phyloP scores from a whole-genome alignment of 2,797 vertebrate genomes.

The Otolemur crassicaudatus region DNA sequence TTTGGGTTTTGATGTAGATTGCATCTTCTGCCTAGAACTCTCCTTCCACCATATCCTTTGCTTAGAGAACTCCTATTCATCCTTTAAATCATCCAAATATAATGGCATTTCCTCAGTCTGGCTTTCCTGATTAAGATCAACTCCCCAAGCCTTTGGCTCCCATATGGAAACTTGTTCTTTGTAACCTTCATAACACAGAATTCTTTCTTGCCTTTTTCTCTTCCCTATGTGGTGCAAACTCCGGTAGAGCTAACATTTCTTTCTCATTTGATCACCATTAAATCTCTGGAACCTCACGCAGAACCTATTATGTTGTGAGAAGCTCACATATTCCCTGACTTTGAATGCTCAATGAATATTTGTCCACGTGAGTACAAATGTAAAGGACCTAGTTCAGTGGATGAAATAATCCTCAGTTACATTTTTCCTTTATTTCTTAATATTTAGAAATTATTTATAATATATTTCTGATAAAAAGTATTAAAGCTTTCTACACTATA shows the following conservation, averaged over 20 bases:
- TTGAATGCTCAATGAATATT: neutral
- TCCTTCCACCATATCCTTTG: neutral
- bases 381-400: neutral
- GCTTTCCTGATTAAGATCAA: neutral
- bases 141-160: neutral
- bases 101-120: neutral
- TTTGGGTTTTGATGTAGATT: neutral
- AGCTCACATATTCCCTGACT: neutral
- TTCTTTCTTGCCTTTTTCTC: neutral
- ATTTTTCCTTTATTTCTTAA: neutral
- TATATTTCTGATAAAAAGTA: neutral
- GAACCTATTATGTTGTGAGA: neutral
- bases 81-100: neutral
- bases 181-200: neutral
- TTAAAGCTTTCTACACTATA: neutral
- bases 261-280: neutral
- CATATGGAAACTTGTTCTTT: neutral
- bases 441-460: neutral
- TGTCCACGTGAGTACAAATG: neutral
- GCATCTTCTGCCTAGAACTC: neutral
- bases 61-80: neutral
- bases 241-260: neutral
- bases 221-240: neutral
- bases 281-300: neutral
- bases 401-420: neutral